Evolutionary conservation across 2,113 vertebrate genomes (phyloP), one percentile per base, ranked within the genome.

Genomic region (Acanthisitta chloris): DNA sequence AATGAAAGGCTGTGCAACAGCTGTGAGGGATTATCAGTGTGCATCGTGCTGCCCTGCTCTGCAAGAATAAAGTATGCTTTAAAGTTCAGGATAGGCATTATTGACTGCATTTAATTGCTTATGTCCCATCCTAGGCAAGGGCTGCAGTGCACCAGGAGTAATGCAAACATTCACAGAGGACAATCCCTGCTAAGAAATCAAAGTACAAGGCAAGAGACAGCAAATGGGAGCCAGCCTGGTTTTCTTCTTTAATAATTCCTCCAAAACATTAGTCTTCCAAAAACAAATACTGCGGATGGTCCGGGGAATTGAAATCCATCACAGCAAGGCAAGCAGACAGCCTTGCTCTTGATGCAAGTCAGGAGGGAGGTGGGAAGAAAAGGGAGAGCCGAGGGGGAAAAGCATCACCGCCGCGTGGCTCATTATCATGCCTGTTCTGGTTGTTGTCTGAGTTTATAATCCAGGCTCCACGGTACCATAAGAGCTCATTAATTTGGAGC

Each of bases 401-500:
- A 86, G 81, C 4, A 0, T 88, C 93, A 71, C 88, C 1, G 5
- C 84, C 2, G 14, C 93, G 88, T 45, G 79, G 93, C 88, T 96
- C 79, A 90, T 96, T 95, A 94, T 55, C 88, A 16, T 59, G 74
- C 88, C 70, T 65, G 54, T 51, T 94, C 91, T 58, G 71, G 84
- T 57, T 66, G 71, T 21, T 77, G 81, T 17, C 85, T 78, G 26
- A 40, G 64, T 93, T 95, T 90, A 34, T 57, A 93, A 90, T 46
- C 80, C 92, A 36, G 88, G 72, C 90, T 94, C 93, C 10, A 1
- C 26, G 76, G 81, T 90, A 48, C 74, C 42, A 0, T 4, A 64
- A 82, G 85, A 81, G 93, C 94, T 96, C 85, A 86, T 96, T 94
- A 96, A 94, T 95, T 96, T 64, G 76, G 64, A 92, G 82, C 9